Evolutionary conservation across 2,888 invertebrate genomes (phyloP).

Genomic region (Trachelus troglodyta): DNA sequence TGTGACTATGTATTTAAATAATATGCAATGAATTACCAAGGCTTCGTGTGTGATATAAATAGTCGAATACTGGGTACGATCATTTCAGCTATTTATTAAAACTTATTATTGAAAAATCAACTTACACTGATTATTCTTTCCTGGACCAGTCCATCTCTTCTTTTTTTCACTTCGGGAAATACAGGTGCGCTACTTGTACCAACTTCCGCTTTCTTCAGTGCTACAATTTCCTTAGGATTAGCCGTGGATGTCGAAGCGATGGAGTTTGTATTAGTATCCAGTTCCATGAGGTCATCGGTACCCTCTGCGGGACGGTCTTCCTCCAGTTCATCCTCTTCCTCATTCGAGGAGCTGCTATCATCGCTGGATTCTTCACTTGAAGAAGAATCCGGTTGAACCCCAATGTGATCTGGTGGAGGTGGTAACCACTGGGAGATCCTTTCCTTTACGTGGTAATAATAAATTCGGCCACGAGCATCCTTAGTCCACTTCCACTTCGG

Average conservation of each 20-base stretch:
- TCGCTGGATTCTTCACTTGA: constrained; percentile 67
- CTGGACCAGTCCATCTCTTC: constrained; percentile 71
- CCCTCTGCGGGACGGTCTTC: constrained; percentile 35
- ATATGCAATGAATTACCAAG: background rate
- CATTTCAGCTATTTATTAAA: background rate
- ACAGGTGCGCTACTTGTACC: constrained; percentile 9
- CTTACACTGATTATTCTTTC: constrained; percentile 76
- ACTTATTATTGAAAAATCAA: constrained; percentile 33
- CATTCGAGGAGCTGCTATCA: constrained; percentile 62
- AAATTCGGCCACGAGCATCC: constrained; percentile 85
- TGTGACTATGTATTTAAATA: background rate
- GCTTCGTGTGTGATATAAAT: background rate
- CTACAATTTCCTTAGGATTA: constrained; percentile 25
- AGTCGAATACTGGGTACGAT: too few species aligned
- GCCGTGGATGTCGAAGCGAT: constrained; percentile 14
- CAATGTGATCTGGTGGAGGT: constrained; percentile 65
- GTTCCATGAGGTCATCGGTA: constrained; percentile 48
- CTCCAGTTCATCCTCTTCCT: constrained; percentile 67
- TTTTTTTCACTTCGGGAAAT: constrained; percentile 60
- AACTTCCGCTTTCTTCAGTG: constrained; percentile 28
- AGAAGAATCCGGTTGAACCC: constrained; percentile 58
- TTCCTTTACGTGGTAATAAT: constrained; percentile 90
- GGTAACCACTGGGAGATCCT: constrained; percentile 85
- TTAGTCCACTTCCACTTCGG: constrained; percentile 89
- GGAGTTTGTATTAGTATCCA: constrained; percentile 7